These are phyloP conservation scores for Chaetoderma sp. DNA, from an alignment of 2,888 invertebrate species.

Conservation along the genomic window DNA sequence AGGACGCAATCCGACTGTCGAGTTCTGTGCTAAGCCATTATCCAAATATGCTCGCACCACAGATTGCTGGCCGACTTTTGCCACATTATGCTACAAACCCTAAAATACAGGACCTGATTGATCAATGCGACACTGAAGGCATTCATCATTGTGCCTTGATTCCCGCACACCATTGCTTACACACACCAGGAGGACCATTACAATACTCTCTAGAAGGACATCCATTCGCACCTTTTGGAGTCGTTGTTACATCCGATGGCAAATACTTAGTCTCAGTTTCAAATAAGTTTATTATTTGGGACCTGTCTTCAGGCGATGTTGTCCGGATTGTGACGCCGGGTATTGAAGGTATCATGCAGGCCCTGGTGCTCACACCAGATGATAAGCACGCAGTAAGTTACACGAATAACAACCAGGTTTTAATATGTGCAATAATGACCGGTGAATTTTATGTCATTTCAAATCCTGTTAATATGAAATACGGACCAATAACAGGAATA, in stretches of 20 bases:
- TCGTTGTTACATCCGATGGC: slow-evolving; percentile 64
- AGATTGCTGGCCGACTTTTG: slow-evolving; percentile 89
- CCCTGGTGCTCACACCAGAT: slow-evolving; percentile 90
- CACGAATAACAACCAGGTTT: slow-evolving; percentile 95
- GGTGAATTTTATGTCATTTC: slow-evolving; percentile 91
- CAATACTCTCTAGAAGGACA: slow-evolving; percentile 99
- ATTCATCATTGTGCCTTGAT: slow-evolving; percentile 89
- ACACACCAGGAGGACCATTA: slow-evolving; percentile 98
- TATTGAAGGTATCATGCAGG: slow-evolving; percentile 92
- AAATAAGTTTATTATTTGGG: slow-evolving; percentile 97
- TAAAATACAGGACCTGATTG: slow-evolving; percentile 86
- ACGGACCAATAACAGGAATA: slow-evolving; percentile 57
- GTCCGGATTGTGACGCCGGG: slow-evolving; percentile 89
- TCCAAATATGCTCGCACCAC: slow-evolving; percentile 96
- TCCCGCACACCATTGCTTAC: slow-evolving; percentile 94
- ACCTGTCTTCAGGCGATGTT: slow-evolving; percentile 93
- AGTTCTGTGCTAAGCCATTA: slow-evolving; percentile 92
- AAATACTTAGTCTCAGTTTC: slow-evolving; percentile 91
- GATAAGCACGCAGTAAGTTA: slow-evolving; percentile 96
- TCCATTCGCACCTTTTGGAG: slow-evolving; percentile 82
- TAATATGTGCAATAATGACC: slow-evolving; percentile 91
- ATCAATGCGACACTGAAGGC: slow-evolving; percentile 91
- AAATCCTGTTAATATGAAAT: slow-evolving; percentile 80
- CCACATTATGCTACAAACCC: slow-evolving; percentile 90
- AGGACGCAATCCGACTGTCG: slow-evolving; percentile 79